These are phyloP conservation scores for Luperina testacea DNA, from an alignment of 2,888 invertebrate genomes.

Conservation along the genomic window DNA sequence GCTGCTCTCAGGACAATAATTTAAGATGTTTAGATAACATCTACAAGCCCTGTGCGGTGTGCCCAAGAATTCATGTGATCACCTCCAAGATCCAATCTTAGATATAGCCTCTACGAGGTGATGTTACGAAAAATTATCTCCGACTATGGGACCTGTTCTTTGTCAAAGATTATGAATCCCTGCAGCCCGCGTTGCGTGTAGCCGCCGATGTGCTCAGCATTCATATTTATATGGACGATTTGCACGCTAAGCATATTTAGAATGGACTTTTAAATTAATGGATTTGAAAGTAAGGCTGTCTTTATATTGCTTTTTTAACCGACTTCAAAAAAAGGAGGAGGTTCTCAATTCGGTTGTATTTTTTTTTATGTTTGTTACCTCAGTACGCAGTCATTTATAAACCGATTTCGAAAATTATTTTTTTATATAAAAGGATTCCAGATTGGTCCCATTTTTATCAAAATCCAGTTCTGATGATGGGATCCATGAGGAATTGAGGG, in stretches of 20 bases:
- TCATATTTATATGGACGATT: conserved; percentile 70
- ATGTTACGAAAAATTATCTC: conserved; percentile 87
- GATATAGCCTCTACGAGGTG: conserved; percentile 84
- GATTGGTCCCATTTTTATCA: too few relatives aligned
- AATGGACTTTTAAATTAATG: conserved; percentile 57
- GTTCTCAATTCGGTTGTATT: too few relatives aligned
- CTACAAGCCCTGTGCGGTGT: conserved; percentile 87
- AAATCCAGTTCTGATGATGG: too few relatives aligned
- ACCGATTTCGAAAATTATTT: too few relatives aligned
- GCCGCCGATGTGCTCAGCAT: conserved; percentile 70
- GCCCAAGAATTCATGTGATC: conserved; percentile 89
- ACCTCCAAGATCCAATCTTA: conserved; percentile 87
- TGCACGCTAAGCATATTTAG: conserved; percentile 63
- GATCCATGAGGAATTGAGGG: too few relatives aligned
- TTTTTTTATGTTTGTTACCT: too few relatives aligned
- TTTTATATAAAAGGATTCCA: too few relatives aligned
- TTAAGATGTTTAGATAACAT: conserved; percentile 89
- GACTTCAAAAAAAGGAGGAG: too few relatives aligned
- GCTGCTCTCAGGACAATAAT: conserved; percentile 86
- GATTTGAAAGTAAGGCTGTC: conserved; percentile 57
- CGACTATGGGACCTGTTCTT: conserved; percentile 78
- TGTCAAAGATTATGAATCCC: conserved; percentile 83
- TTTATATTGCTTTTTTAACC: conserved; percentile 40
- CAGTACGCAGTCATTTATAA: too few relatives aligned
- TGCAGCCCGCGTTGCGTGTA: conserved; percentile 68